Evolutionary conservation across 23 tunicate species (phyloP).

Genomic region (Clavelina lepadiformis): DNA sequence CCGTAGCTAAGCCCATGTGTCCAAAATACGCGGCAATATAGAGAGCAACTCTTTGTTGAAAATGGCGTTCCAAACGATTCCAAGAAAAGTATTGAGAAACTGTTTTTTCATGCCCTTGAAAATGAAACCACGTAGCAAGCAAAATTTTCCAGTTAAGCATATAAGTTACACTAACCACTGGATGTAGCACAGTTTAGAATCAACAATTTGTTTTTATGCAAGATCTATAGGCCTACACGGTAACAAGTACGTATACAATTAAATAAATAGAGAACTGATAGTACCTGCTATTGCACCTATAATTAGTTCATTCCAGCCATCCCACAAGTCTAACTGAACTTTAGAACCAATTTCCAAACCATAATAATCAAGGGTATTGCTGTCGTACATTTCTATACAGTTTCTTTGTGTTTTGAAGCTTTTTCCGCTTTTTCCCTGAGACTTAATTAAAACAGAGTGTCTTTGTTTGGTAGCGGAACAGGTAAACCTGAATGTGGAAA

Average conservation of each 20-base stretch:
- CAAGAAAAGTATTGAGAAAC: conserved; percentile 65
- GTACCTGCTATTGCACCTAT: conserved; percentile 62
- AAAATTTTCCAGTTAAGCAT: background rate
- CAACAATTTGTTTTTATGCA: background rate
- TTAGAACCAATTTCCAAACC: conserved; percentile 64
- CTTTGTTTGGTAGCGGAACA: background rate
- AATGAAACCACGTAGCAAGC: background rate
- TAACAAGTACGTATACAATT: too few species aligned
- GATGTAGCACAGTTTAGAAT: too few species aligned
- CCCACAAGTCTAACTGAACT: conserved; percentile 76
- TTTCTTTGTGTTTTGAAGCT: background rate
- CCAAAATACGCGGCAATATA: conserved; percentile 72
- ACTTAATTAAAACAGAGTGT: background rate
- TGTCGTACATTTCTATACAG: conserved; percentile 43
- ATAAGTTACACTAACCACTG: background rate
- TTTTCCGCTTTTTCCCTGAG: background rate
- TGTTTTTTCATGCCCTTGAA: conserved; percentile 79
- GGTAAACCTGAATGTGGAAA: conserved; percentile 67
- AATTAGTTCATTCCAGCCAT: conserved; percentile 90
- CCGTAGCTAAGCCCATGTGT: conserved; percentile 71
- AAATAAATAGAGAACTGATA: too few species aligned
- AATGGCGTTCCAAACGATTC: conserved; percentile 40
- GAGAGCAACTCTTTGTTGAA: conserved; percentile 69
- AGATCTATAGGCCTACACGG: background rate
- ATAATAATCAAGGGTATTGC: conserved; percentile 74